Evolutionary conservation across 2,888 invertebrate species (phyloP), one percentile per base, ranked within the genome.

Genomic region (Perizoma affinitatum): DNA sequence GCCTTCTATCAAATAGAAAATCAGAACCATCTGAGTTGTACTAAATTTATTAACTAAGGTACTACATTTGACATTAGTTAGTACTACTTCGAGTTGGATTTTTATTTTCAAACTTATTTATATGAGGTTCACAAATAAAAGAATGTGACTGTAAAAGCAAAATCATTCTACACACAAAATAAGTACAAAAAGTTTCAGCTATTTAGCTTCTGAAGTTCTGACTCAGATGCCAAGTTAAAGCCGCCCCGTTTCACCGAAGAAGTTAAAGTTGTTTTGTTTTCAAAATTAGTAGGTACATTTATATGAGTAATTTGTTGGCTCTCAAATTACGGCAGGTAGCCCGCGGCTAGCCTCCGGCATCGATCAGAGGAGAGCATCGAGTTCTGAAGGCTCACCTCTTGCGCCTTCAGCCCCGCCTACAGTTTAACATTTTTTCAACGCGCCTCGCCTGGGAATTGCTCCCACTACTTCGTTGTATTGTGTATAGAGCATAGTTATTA

Each of bases 291-390:
- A 84, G 87, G 83, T 85, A 82, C 84, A 84, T 90, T 90, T 90
- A 91, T 90, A 89, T 86, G 87, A 89, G 88, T 88, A 90, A 92
- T 90, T 90, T 88, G 82, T 88, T 76, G 83, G 78, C 76, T 82
- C 84, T 87, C 79, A 89, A 90, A 91, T 91, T 88, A 90, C 83
- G 76, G 88, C 90, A 90, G 91, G 91, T 91, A 91, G 91, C 91
- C 90, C 75, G 83, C 78, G 90, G 90, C 88, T 75, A 76, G 75
- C 73, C 78, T 74, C 74, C 73, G 71, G 78, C 82, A 74, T 80
- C 82, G 82, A 83, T 86, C 83, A 75, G 71, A 67, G 70, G 65
- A 52, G 54, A 55, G 66, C 70, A 66, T 71, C 68, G 70, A 72
- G 82, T 80, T 75, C 75, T 78, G 79, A 86, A 85, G 87, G 83